Base-by-base conservation (phyloP, 2,888 invertebrate genomes). In the Lasioglossum malachurum region DNA sequence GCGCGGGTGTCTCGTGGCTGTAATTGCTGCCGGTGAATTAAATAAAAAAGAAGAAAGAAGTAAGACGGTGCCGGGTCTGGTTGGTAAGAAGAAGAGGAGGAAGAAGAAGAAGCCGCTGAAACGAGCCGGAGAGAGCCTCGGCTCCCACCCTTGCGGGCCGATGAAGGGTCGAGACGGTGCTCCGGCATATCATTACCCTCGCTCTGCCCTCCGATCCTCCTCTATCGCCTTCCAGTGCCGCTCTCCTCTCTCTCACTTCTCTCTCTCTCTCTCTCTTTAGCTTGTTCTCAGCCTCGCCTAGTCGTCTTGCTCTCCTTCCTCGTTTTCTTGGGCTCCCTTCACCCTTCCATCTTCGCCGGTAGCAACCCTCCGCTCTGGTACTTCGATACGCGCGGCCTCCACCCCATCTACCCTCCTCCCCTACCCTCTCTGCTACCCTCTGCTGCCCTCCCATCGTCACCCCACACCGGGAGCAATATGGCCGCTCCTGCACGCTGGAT, bases 141-240 rank as follows among this genome's bases (percentile, higher is more conserved):
- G 82, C 74, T 69, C 60, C 82, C 81, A 73, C 38, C 75, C 82
- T 83, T 87, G 64, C 71, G 67, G 73, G 38, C 82, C 82, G 84
- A 87, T 81, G 86, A 87, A 91, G 85, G 88, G 89, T 89, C 82
- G 89, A 78, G 91, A 85, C 84, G 88, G 84, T 85, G 78, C 91
- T 88, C 82, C 91, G 89, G 93, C 93, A 93, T 93, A 93, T 93
- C 93, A 93, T 93, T 93, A 93, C 92, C 93, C 89, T 88, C 87
- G 77, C 89, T 84, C 87, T 85, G 67, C 73, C 84, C 73, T 71
- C 74, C 69, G 80, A 83, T 80, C 77, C 80, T 73, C 87, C 81
- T 75, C 80, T 73, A 79, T 80, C 76, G 87, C 84, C 81, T 75
- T 60, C 75, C 84, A 60, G 38, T 80, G 23, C 10, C 38, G 31